These are phyloP conservation scores for Chaetorhynchus papuensis DNA, from an alignment of 2,113 vertebrate genomes.

Conservation along the genomic window DNA sequence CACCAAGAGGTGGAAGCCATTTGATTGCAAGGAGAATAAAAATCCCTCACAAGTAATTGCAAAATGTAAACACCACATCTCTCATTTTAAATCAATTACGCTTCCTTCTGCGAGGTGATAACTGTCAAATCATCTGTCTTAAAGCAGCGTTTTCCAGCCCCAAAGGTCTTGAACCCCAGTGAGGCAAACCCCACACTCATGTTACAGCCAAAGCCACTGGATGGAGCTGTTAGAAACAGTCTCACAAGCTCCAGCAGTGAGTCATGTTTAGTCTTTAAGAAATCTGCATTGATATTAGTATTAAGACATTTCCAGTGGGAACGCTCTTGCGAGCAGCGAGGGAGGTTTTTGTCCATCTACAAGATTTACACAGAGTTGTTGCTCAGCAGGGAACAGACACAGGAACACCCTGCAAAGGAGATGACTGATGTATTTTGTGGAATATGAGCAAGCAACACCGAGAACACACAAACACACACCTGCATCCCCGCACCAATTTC, in stretches of 20 bases:
- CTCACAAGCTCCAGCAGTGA: neutral
- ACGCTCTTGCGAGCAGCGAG: neutral
- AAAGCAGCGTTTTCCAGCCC: neutral
- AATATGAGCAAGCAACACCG: neutral
- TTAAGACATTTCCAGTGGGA: neutral
- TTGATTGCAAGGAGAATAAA: neutral
- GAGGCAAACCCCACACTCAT: neutral
- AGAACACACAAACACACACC: neutral
- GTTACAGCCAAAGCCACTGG: neutral
- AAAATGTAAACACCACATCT: neutral
- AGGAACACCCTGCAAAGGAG: neutral
- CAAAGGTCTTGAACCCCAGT: neutral
- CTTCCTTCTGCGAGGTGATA: neutral
- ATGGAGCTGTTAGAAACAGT: slow-evolving; percentile 43
- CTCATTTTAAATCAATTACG: neutral
- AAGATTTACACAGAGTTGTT: neutral
- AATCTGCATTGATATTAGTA: neutral
- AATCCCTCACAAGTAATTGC: neutral
- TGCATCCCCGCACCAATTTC: neutral
- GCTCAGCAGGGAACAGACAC: neutral
- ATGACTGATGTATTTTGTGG: rapidly evolving
- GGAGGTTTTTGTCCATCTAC: neutral
- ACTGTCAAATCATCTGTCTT: neutral
- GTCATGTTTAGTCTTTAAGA: neutral
- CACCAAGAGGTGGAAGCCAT: neutral